phyloP scores from a whole-genome alignment of 2,888 invertebrate species.

The Cephalotes varians region DNA sequence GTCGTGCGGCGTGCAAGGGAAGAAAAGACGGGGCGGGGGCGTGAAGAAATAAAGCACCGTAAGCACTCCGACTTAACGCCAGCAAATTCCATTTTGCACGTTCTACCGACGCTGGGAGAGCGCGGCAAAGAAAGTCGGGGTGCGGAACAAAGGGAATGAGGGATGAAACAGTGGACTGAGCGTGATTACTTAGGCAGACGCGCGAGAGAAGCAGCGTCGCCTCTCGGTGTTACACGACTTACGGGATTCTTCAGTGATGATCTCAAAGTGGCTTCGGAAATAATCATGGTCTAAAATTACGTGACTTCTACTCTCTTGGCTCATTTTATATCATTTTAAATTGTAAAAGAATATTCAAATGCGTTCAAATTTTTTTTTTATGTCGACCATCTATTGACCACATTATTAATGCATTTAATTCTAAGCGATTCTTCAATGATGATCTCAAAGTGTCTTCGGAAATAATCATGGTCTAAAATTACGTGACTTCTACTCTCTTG shows the following conservation, averaged over 20 bases:
- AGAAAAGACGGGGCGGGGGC: conserved; percentile 13
- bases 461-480: conserved; percentile 5
- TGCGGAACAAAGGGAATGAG: conserved; percentile 46
- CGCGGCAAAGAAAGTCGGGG: conserved; percentile 38
- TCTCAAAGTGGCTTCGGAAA: not conserved
- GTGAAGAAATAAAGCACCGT: conserved; percentile 52
- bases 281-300: not conserved
- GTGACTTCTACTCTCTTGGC: not conserved
- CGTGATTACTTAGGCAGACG: conserved; percentile 45
- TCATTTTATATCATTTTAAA: not conserved
- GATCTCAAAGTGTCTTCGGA: not conserved
- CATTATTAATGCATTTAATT: not conserved
- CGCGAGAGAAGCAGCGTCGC: conserved; percentile 16
- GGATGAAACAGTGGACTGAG: conserved; percentile 40
- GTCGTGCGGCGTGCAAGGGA: conserved; percentile 22
- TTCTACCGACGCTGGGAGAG: conserved; percentile 22
- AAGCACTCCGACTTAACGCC: conserved; percentile 55
- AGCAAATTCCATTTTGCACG: conserved; percentile 54
- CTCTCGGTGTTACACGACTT: conserved; percentile 15
- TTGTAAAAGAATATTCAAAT: not conserved
- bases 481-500: not conserved
- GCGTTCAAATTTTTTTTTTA: not conserved
- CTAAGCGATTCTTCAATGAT: conserved; percentile 11
- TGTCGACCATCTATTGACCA: not conserved
- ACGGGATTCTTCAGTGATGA: conserved; percentile 18